Conservation (phyloP, 1,140 invertebrate species). For the Pseudachorutes palmiensis region DNA sequence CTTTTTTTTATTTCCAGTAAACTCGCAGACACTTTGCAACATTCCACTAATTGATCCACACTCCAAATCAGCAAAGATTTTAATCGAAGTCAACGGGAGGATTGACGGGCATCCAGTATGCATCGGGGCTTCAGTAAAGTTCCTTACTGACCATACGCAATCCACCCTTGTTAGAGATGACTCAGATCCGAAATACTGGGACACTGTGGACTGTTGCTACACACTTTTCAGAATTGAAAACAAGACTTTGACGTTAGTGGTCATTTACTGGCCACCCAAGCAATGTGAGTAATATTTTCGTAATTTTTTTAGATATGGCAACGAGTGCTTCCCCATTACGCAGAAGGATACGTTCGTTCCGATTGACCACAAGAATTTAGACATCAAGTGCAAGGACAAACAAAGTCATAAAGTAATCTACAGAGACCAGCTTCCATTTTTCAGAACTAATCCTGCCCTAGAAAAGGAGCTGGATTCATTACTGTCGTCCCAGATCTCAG, state of each 20-base stretch:
- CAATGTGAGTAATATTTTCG: not conserved
- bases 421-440: not conserved
- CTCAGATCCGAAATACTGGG: not conserved
- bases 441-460: not conserved
- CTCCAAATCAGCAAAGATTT: not conserved
- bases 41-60: not conserved
- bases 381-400: slow-evolving; percentile 10
- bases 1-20: not conserved
- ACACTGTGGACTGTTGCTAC: not conserved
- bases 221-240: not conserved
- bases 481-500: not conserved
- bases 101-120: not conserved
- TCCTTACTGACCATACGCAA: not conserved
- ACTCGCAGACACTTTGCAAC: not conserved
- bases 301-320: slow-evolving; percentile 11
- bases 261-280: not conserved
- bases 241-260: not conserved
- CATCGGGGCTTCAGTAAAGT: slow-evolving; percentile 2
- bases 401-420: not conserved
- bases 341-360: slow-evolving; percentile 6
- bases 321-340: slow-evolving; percentile 14
- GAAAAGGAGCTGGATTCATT: not conserved
- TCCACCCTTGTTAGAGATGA: not conserved
- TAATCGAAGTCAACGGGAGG: not conserved
- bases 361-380: slow-evolving; percentile 9